Percentiles rank a stretch among this genome's conserved stretches.
These are phyloP conservation scores for Gymnopithys bicolor DNA, from an alignment of 2,797 vertebrate species.

Conservation along the genomic window DNA sequence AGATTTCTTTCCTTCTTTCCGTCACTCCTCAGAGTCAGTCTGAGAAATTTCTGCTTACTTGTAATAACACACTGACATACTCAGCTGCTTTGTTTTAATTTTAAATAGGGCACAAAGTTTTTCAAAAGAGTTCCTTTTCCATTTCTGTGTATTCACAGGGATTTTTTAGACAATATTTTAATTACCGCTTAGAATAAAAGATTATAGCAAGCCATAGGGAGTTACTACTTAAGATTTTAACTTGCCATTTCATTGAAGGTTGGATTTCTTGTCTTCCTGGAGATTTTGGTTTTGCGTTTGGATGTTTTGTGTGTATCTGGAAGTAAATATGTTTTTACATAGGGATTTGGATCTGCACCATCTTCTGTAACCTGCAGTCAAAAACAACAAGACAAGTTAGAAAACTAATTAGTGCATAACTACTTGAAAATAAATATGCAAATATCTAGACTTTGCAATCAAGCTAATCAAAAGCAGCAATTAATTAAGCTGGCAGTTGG, in stretches of 20 bases:
- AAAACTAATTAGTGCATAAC: neutral
- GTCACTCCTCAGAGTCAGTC: neutral
- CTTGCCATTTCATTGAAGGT: constrained; percentile 99
- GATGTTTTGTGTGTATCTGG: constrained; percentile 95
- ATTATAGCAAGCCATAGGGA: neutral
- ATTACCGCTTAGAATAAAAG: neutral
- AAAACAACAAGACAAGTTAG: constrained; percentile 7
- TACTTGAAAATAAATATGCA: neutral
- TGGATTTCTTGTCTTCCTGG: constrained; percentile 95
- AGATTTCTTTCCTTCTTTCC: neutral
- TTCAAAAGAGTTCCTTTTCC: neutral
- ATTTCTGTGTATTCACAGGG: neutral
- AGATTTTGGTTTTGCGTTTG: constrained; percentile 97
- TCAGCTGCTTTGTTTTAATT: neutral
- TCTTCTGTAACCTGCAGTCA: constrained; percentile 90
- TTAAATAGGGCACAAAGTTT: neutral
- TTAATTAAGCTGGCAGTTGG: neutral
- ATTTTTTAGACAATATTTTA: neutral
- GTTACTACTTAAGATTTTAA: neutral
- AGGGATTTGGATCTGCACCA: constrained; percentile 94
- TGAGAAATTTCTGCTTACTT: neutral
- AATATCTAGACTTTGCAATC: neutral
- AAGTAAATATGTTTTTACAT: constrained; percentile 97
- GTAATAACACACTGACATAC: neutral
- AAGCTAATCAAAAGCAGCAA: neutral